Conservation (phyloP, 2,113 vertebrate species). For the Thamnaconus septentrionalis region DNA sequence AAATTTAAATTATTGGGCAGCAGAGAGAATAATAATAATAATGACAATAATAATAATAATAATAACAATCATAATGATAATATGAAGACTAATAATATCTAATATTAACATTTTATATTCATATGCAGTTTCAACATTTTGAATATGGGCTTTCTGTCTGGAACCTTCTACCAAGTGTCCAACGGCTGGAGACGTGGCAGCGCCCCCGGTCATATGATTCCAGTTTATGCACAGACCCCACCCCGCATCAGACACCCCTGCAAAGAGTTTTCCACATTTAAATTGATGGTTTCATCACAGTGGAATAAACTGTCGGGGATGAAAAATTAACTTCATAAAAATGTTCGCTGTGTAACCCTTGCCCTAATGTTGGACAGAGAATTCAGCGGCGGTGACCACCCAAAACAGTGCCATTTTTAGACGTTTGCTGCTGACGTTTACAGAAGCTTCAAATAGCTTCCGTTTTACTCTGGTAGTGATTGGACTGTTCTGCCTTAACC, state of each 20-base stretch:
- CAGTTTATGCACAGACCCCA: constrained; percentile 55
- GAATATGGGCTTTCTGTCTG: background rate
- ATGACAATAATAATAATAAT: no score
- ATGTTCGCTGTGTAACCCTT: constrained; percentile 1
- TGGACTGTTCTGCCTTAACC: constrained; percentile 59
- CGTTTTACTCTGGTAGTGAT: constrained; percentile 69
- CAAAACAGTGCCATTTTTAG: constrained; percentile 70
- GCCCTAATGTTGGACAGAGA: constrained; percentile 6
- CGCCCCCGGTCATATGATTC: constrained; percentile 69
- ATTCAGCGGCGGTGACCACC: constrained; percentile 49
- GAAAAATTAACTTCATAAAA: background rate
- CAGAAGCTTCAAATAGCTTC: constrained; percentile 73
- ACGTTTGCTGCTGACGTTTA: constrained; percentile 72
- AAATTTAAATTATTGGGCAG: no score
- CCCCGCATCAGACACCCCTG: constrained; percentile 40
- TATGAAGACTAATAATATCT: no score
- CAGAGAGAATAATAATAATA: no score
- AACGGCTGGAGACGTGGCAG: constrained; percentile 72
- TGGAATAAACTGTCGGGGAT: background rate
- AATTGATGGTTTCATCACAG: background rate
- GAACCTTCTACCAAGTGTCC: constrained; percentile 45
- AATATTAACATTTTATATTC: no score
- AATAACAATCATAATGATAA: no score
- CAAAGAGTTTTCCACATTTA: background rate
- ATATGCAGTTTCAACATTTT: no score